Evolutionary conservation across 2,113 vertebrate species (phyloP).

Genomic region (Zosterops pallidus): DNA sequence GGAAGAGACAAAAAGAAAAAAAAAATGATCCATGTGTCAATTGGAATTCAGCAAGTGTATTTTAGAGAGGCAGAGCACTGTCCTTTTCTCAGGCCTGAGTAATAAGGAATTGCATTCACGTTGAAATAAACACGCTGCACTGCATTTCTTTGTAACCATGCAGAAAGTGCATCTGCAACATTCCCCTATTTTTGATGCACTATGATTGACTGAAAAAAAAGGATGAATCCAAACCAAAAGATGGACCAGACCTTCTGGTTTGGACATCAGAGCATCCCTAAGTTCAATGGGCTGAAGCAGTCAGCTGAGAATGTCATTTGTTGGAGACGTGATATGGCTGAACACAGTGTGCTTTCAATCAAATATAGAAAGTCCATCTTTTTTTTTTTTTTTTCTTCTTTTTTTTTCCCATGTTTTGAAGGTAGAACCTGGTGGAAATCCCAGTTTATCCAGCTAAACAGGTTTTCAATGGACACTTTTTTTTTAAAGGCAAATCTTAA

Average conservation of each 20-base stretch:
- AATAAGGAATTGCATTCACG: background rate
- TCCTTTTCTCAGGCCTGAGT: conserved; percentile 17
- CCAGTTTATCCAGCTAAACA: background rate
- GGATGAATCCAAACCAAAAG: background rate
- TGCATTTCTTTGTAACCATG: background rate
- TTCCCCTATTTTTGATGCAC: background rate
- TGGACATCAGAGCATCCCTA: background rate
- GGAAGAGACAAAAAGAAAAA: conserved; percentile 62
- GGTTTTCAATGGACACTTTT: background rate
- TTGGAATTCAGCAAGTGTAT: conserved; percentile 35
- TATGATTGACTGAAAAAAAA: background rate
- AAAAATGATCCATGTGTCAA: conserved; percentile 53
- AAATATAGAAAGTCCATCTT: background rate
- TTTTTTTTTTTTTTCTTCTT: no score
- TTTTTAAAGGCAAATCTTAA: background rate
- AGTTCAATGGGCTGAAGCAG: background rate
- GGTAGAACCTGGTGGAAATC: background rate
- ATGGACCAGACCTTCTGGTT: background rate
- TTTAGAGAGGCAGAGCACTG: conserved; percentile 52
- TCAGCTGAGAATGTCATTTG: background rate
- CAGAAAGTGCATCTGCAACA: background rate
- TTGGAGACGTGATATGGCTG: background rate
- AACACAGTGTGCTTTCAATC: background rate
- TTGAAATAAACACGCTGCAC: background rate
- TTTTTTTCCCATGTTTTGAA: background rate